Percentiles rank a stretch among this genome's conserved stretches.
Conservation (phyloP, 2,113 vertebrate genomes). For the Clarias gariepinus region DNA sequence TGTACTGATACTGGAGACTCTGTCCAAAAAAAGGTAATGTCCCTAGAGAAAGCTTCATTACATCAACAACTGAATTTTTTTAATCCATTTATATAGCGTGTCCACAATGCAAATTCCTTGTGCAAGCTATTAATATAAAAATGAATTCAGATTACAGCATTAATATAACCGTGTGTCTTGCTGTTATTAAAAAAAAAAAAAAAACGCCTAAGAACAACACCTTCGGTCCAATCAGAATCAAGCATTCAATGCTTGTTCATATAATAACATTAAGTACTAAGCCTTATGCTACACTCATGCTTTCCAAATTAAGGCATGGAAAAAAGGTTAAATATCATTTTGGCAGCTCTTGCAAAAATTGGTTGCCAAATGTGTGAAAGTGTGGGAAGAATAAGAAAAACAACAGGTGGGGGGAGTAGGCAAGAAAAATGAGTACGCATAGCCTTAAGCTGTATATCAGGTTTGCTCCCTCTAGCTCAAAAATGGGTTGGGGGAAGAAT, state of each 20-base stretch:
- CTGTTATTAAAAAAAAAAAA: background rate
- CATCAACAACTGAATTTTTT: background rate
- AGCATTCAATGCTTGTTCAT: background rate
- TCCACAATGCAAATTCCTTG: background rate
- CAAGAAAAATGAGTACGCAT: background rate
- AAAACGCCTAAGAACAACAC: background rate
- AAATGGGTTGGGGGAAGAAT: background rate
- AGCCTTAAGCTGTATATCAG: constrained; percentile 15
- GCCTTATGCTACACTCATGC: background rate
- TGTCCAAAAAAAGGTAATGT: background rate
- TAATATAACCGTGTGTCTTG: background rate
- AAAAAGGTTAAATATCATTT: constrained; percentile 1
- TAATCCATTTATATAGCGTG: background rate
- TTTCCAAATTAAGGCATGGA: background rate
- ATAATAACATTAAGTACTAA: background rate
- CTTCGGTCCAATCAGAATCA: background rate
- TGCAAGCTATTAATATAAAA: background rate
- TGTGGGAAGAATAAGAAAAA: background rate
- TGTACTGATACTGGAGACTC: background rate
- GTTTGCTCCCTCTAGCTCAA: background rate
- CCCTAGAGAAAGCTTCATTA: background rate
- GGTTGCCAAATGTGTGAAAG: constrained; percentile 3
- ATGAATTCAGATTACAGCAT: background rate
- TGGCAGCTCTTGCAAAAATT: background rate
- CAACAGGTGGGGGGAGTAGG: background rate